phyloP scores from a whole-genome alignment of 2,113 vertebrate species.

The Tychaedon coryphoeus region DNA sequence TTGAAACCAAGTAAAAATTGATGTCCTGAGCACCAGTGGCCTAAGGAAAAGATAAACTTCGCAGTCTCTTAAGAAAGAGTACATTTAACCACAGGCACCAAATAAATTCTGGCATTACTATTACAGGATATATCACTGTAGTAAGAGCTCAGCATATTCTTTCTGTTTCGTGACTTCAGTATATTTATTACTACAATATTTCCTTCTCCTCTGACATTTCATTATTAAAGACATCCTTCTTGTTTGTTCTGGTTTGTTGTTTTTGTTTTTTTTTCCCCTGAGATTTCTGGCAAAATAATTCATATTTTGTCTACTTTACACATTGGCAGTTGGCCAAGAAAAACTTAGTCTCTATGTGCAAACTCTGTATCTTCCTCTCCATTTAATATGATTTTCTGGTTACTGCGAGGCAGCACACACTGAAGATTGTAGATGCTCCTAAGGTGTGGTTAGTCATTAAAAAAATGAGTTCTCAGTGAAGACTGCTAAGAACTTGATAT shows the following conservation, averaged over 20 bases:
- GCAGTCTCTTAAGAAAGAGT: neutral
- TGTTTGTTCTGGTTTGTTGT: neutral
- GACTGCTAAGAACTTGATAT: neutral
- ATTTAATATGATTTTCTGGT: neutral
- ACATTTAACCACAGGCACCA: neutral
- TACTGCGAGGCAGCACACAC: neutral
- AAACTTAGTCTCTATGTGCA: neutral
- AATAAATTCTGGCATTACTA: neutral
- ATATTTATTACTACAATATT: constrained; percentile 17
- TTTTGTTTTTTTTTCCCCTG: neutral
- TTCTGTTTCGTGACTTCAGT: neutral
- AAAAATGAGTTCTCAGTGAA: neutral
- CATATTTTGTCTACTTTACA: neutral
- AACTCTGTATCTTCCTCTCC: neutral
- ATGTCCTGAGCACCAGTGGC: neutral
- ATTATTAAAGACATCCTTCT: constrained; percentile 55
- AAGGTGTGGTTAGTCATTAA: neutral
- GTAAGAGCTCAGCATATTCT: neutral
- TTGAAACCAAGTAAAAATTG: neutral
- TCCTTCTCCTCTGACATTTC: neutral
- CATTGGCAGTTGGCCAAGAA: neutral
- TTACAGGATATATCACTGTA: neutral
- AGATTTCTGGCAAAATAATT: neutral
- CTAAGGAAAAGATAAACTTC: neutral
- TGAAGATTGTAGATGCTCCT: neutral